A percentile compares a stretch with the other conserved stretches of the same genome.
phyloP scores from a whole-genome alignment of 2,113 vertebrate genomes.

The Epinephelus lanceolatus region DNA sequence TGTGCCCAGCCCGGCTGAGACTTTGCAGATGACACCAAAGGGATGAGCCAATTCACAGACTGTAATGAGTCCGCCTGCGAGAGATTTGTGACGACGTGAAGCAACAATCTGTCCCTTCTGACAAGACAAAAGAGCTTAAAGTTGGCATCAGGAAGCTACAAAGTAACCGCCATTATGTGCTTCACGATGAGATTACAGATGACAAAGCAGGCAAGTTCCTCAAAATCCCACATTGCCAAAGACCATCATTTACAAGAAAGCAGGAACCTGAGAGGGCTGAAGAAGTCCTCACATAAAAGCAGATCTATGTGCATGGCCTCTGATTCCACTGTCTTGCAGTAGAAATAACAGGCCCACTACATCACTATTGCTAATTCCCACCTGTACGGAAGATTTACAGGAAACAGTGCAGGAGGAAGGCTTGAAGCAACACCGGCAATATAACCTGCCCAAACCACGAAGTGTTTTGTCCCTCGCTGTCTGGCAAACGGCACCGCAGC shows the following conservation, averaged over 20 bases:
- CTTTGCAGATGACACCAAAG: conserved; percentile 34
- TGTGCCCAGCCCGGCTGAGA: neutral
- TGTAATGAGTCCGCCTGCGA: conserved; percentile 18
- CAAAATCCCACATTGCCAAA: neutral
- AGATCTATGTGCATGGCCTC: conserved; percentile 10
- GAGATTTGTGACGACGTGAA: conserved; percentile 23
- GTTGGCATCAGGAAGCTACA: neutral
- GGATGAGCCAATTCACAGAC: neutral
- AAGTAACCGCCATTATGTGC: neutral
- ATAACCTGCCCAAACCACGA: conserved; percentile 32
- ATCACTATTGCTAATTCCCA: conserved; percentile 53
- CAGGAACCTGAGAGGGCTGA: neutral
- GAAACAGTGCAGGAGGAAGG: conserved; percentile 50
- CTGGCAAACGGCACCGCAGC: conserved; percentile 40
- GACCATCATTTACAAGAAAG: neutral
- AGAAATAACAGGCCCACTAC: neutral
- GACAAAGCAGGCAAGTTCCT: neutral
- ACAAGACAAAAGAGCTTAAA: conserved; percentile 3
- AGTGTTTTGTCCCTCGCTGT: conserved; percentile 44
- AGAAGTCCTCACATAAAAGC: neutral
- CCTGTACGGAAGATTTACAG: conserved; percentile 48
- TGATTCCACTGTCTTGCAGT: conserved; percentile 6
- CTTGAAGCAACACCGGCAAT: conserved; percentile 47
- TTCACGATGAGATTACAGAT: neutral
- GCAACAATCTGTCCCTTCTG: conserved; percentile 33